phyloP scores from a whole-genome alignment of 2,113 vertebrate species.

The Catharus bicknelli region DNA sequence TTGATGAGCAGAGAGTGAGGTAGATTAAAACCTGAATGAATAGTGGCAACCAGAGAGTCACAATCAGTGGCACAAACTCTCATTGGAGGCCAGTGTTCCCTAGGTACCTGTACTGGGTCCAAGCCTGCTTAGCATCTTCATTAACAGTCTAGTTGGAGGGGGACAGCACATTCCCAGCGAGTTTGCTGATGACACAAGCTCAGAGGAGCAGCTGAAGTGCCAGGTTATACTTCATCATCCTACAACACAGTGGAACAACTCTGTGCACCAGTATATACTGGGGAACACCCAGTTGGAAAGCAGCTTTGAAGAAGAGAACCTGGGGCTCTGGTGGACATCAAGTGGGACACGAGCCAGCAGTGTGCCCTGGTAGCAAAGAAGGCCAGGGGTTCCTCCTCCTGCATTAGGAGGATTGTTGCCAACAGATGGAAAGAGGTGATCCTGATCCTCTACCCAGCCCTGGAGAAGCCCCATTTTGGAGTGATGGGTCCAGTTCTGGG shows the following conservation, averaged over 20 bases:
- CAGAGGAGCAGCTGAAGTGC: neutral
- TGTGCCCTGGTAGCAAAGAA: neutral
- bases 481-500: neutral
- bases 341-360: neutral
- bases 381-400: neutral
- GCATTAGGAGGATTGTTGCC: neutral
- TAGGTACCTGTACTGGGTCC: neutral
- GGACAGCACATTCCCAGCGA: neutral
- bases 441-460: neutral
- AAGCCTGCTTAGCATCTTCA: neutral
- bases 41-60: accelerated
- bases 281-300: neutral
- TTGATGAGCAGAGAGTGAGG: neutral
- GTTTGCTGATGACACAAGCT: neutral
- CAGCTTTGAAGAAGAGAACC: neutral
- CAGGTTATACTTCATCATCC: neutral
- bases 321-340: neutral
- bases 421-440: neutral
- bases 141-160: neutral
- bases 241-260: neutral
- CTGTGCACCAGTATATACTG: too few species aligned
- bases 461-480: neutral
- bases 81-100: neutral
- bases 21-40: neutral
- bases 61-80: neutral